Evolutionary conservation across 53 echinoderm and acorn worm species (phyloP), one percentile per base, ranked within the genome.

Genomic region (Astropecten irregularis): DNA sequence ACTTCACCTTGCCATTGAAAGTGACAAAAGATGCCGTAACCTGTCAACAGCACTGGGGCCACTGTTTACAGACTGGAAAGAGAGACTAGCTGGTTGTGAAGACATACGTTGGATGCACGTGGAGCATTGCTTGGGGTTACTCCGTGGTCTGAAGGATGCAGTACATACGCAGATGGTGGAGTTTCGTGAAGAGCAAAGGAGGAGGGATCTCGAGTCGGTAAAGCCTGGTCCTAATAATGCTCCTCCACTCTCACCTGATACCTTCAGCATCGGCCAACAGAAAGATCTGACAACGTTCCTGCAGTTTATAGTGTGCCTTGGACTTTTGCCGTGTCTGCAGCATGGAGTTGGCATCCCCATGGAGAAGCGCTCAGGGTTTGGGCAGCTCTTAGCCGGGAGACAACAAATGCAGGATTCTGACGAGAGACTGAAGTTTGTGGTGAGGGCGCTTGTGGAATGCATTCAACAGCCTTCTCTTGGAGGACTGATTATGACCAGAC

Each of bases 301-400:
- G 20, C 99, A 99, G 76, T 99, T 99, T 53, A 77, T 92, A 18
- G 85, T 86, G 15, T 94, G 87, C 35, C 84, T 99, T 19, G 99
- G 99, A 22, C 73, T 99, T 21, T 85, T 83, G 14, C 88, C 99
- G 19, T 67, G 86, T 42, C 89, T 99, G 3, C 52, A 86, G 30
- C 63, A 48, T 5, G 99, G 99, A 10, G 92, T 99, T n/a, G 99
- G 99, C 35, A 88, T 95, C 36, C 99, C 94, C 21, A 73, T 99
- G 21, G 66, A 82, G 33, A 82, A 85, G 37, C 70, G 99, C 39
- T 94, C 94, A 5, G 86, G 88, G 26, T 94, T 94, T 71, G 76
- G 93, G 67, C 72, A 63, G 49, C n/a, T 85, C 4, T 60, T 90
- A 27, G 46, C 61, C 0, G 22, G 51, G 25, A 29, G 57, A 9